A percentile compares a stretch with the other conserved stretches of the same genome.
Conservation (phyloP, 2,113 vertebrate genomes). For the Ornithorhynchus anatinus region DNA sequence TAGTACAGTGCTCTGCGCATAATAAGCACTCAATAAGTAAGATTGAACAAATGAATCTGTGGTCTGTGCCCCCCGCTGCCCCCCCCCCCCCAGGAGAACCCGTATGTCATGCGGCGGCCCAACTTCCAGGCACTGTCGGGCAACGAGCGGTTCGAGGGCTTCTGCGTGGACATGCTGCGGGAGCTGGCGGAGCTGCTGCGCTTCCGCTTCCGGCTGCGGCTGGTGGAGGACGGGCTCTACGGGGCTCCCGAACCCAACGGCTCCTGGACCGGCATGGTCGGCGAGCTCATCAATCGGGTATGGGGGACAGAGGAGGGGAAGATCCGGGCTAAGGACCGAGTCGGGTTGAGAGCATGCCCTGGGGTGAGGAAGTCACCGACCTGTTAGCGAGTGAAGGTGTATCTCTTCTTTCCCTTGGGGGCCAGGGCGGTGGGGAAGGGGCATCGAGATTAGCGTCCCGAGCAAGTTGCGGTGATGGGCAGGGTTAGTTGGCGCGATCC, state of each 20-base stretch:
- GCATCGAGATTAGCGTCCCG: no score
- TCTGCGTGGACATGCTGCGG: conserved; percentile 92
- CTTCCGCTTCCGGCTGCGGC: conserved; percentile 86
- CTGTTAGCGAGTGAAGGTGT: no score
- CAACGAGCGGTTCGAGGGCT: conserved; percentile 87
- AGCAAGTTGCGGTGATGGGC: no score
- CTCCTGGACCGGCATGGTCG: conserved; percentile 94
- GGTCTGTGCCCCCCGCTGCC: no score
- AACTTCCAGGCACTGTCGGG: conserved; percentile 81
- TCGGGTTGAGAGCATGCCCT: not conserved
- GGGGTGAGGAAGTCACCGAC: no score
- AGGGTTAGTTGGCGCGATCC: no score
- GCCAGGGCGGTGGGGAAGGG: no score
- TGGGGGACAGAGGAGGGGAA: not conserved
- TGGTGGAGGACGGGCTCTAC: conserved; percentile 89
- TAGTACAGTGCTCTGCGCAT: no score
- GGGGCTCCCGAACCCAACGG: conserved; percentile 89
- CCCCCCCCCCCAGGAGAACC: conserved; percentile 79
- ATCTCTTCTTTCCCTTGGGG: no score
- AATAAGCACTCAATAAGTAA: no score
- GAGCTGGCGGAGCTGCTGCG: conserved; percentile 85
- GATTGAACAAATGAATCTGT: no score
- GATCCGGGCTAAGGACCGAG: accelerated
- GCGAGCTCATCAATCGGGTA: conserved; percentile 92
- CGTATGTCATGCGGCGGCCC: conserved; percentile 86